Evolutionary conservation across 2,797 vertebrate genomes (phyloP).

Genomic region (Merluccius polli): DNA sequence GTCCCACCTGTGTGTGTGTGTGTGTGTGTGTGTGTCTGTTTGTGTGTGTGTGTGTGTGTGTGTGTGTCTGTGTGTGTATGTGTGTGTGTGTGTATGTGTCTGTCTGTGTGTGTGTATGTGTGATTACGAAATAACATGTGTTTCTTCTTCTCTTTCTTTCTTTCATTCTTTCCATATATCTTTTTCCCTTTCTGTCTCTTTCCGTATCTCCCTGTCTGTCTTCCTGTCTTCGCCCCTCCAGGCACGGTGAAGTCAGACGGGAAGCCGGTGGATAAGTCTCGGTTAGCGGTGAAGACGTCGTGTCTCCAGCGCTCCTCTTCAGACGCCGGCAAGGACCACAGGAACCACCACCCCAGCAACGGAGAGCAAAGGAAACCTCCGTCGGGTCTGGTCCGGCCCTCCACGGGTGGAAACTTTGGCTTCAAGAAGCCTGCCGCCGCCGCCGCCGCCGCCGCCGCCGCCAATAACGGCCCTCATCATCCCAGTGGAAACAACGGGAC

Average conservation of each 20-base stretch:
- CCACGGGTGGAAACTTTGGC: conserved; percentile 84
- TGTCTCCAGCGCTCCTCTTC: conserved; percentile 91
- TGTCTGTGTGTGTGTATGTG: not conserved
- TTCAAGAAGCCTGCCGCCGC: conserved; percentile 84
- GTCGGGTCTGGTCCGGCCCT: conserved; percentile 84
- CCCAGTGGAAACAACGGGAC: conserved; percentile 63
- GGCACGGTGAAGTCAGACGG: conserved; percentile 60
- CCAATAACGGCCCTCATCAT: conserved; percentile 69
- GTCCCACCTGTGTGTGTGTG: conserved; percentile 7
- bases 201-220: not conserved
- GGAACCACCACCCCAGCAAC: conserved; percentile 32
- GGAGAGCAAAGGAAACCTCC: conserved; percentile 88
- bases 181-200: not conserved
- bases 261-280: conserved; percentile 80
- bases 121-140: not conserved
- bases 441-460: conserved; percentile 65
- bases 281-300: conserved; percentile 81
- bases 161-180: not conserved
- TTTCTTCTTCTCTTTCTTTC: not conserved
- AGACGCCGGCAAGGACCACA: conserved; percentile 84
- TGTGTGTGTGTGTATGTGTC: not conserved
- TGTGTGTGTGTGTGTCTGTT: conserved; percentile 24
- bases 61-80: not conserved
- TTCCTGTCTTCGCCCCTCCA: conserved; percentile 14
- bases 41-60: conserved; percentile 22